phyloP scores from a whole-genome alignment of 2,888 invertebrate species.

The Eucera pruinosa region DNA sequence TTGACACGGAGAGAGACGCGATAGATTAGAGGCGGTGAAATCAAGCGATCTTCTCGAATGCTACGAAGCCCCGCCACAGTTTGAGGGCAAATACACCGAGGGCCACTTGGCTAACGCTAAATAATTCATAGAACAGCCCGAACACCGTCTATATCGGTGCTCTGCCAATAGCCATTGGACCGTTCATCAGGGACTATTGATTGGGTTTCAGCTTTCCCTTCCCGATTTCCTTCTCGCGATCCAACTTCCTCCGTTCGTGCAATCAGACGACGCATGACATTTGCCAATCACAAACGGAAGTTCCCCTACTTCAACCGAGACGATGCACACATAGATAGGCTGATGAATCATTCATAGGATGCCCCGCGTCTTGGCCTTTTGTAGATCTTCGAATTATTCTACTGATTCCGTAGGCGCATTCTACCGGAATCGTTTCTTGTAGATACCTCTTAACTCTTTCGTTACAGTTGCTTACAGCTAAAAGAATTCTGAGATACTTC shows the following conservation, averaged over 20 bases:
- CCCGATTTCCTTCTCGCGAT: constrained; percentile 34
- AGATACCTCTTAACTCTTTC: too few relatives aligned
- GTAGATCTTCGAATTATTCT: neutral
- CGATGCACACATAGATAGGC: constrained; percentile 7
- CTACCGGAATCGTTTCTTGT: neutral
- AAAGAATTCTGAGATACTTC: too few relatives aligned
- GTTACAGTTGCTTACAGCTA: too few relatives aligned
- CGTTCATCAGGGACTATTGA: constrained; percentile 75
- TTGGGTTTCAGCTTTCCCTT: constrained; percentile 63
- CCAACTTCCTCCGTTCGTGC: constrained; percentile 31
- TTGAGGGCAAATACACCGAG: constrained; percentile 75
- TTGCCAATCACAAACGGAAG: constrained; percentile 51
- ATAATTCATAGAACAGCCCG: constrained; percentile 77
- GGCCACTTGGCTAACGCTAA: constrained; percentile 77
- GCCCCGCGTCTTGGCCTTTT: neutral
- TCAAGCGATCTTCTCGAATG: constrained; percentile 64
- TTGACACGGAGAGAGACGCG: constrained; percentile 47
- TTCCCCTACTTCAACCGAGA: neutral
- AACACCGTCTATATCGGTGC: constrained; percentile 57
- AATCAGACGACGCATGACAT: constrained; percentile 57
- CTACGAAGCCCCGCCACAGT: constrained; percentile 63
- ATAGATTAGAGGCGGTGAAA: constrained; percentile 67
- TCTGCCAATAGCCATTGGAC: constrained; percentile 69
- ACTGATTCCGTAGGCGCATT: too few relatives aligned
- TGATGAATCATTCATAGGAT: constrained; percentile 47